Conservation (phyloP, 2,797 vertebrate genomes). For the Manis javanica region DNA sequence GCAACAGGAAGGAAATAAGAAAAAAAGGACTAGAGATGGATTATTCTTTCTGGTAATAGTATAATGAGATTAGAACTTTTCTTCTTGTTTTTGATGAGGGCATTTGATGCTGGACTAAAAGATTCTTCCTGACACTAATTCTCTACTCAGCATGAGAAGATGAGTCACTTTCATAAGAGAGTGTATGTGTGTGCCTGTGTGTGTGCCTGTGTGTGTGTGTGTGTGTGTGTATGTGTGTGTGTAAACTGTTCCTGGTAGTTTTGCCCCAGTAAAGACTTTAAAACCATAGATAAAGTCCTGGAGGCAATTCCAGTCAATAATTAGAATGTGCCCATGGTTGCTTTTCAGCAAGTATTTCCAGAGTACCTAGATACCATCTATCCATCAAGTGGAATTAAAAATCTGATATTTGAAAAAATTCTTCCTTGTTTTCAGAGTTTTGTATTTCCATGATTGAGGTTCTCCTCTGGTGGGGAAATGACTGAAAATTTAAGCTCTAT, state of each 20-base stretch:
- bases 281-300: neutral
- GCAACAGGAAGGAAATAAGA: neutral
- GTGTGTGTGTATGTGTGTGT: slow-evolving; percentile 37
- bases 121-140: slow-evolving; percentile 71
- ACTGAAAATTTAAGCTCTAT: neutral
- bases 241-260: neutral
- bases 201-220: slow-evolving; percentile 19
- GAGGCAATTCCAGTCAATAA: neutral
- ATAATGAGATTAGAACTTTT: slow-evolving; percentile 72
- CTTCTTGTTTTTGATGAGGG: slow-evolving; percentile 75
- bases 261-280: neutral
- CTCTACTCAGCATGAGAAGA: slow-evolving; percentile 69
- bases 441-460: neutral
- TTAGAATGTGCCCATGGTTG: neutral
- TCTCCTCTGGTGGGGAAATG: neutral
- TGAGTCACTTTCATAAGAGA: slow-evolving; percentile 11
- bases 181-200: slow-evolving; percentile 28
- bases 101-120: slow-evolving; percentile 71
- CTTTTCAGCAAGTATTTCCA: neutral
- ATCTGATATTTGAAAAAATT: neutral
- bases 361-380: neutral
- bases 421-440: neutral
- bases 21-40: slow-evolving; percentile 57
- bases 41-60: slow-evolving; percentile 73
- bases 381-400: slow-evolving; percentile 41